Evolutionary conservation across 2,113 vertebrate genomes (phyloP), one percentile per base, ranked within the genome.

Genomic region (Xenus cinereus): DNA sequence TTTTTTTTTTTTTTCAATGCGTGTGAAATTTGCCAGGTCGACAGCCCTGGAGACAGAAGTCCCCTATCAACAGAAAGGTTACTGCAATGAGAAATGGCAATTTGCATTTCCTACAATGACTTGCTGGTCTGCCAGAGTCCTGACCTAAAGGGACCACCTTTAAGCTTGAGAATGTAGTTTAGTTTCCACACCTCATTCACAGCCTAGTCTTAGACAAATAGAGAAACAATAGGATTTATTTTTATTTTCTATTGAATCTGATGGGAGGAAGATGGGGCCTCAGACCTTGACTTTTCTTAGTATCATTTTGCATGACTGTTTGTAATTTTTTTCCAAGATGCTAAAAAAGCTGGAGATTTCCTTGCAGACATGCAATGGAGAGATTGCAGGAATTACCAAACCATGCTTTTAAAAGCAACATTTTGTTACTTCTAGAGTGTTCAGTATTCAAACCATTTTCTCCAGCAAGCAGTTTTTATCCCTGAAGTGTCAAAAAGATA

Each of bases 191-290:
- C 22, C 51, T 88, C 43, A 39, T 93, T 93, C 90, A 53, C 68
- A 88, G 50, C 37, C 53, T 91, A 7, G 28, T 56, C 72, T 79
- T 95, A 56, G 54, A 86, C 54, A 85, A 93, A 66, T n/a, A 26
- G 88, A 89, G 53, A 92, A 96, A 96, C 91, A 95, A 95, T 68
- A 94, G 77, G 43, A 84, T 95, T 95, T 97, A 92, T 97, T 97
- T 97, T 95, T 95, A 81, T 91, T 94, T 95, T 78, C 71, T 90
- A 17, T 87, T 95, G 43, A 93, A 92, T 84, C 37, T 89, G 82
- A 76, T 27, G 48, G 50, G 35, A 96, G 89, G 89, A 95, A 84
- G 43, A 71, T 75, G 32, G 51, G 50, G 23, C 63, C 72, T 94
- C 78, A 62, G 72, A 90, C 88, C 90, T 92, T 96, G 97, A 90